Conservation (phyloP, 2,113 vertebrate genomes). For the Leptodactylus fuscus region DNA sequence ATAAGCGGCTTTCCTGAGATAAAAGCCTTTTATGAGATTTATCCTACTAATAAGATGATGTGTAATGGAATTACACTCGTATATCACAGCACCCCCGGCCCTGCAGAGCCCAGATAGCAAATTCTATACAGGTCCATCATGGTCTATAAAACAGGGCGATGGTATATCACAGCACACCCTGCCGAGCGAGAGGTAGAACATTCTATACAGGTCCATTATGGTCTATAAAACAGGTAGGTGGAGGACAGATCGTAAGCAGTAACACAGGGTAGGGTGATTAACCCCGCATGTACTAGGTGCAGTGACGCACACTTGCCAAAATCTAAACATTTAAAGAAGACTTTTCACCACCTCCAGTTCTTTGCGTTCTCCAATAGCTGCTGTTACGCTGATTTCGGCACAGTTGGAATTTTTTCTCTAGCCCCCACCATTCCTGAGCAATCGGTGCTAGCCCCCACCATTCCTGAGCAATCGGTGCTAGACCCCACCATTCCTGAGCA, state of each 20-base stretch:
- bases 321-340: too few species aligned
- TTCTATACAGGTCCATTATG: neutral
- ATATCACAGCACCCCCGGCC: neutral
- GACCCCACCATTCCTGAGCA: too few species aligned
- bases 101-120: neutral
- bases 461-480: too few species aligned
- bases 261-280: neutral
- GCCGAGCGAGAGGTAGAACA: neutral
- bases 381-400: too few species aligned
- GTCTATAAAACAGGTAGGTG: neutral
- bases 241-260: neutral
- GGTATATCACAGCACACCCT: constrained; percentile 8
- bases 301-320: too few species aligned
- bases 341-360: too few species aligned
- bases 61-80: constrained; percentile 29
- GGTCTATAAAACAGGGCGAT: neutral
- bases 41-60: constrained; percentile 19
- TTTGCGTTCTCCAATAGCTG: too few species aligned
- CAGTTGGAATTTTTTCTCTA: too few species aligned
- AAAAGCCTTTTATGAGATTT: constrained; percentile 28
- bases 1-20: neutral
- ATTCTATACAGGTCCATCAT: neutral
- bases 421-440: too few species aligned
- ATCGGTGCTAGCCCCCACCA: too few species aligned
- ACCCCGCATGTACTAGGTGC: too few species aligned